phyloP scores from a whole-genome alignment of 2,113 vertebrate species.

The Tringa solitaria region DNA sequence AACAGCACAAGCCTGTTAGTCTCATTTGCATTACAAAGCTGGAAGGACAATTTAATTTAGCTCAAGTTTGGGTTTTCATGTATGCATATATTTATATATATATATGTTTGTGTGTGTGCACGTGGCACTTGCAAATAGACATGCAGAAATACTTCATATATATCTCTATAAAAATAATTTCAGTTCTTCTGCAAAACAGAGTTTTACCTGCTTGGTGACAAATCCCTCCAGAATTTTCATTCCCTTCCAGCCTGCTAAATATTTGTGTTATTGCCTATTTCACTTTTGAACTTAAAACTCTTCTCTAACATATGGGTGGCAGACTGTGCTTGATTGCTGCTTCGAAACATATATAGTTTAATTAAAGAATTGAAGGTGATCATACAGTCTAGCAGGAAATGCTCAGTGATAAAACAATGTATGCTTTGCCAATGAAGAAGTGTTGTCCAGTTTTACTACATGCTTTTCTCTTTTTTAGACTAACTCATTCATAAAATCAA shows the following conservation, averaged over 20 bases:
- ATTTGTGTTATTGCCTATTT: background rate
- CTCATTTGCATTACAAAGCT: constrained; percentile 53
- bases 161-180: background rate
- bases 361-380: background rate
- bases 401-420: background rate
- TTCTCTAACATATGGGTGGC: background rate
- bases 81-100: background rate
- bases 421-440: background rate
- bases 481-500: background rate
- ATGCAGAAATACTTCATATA: background rate
- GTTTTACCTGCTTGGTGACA: background rate
- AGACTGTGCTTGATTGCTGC: background rate
- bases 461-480: constrained; percentile 5
- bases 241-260: background rate
- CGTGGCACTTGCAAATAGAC: constrained; percentile 2
- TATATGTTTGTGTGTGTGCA: background rate
- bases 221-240: background rate
- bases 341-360: background rate
- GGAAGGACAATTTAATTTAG: constrained; percentile 19
- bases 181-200: background rate
- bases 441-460: background rate
- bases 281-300: background rate
- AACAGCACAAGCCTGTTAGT: constrained; percentile 35
- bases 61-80: constrained; percentile 16
- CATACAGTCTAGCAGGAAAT: background rate